Evolutionary conservation across 2,113 vertebrate genomes (phyloP).

Genomic region (Brienomyrus brachyistius): DNA sequence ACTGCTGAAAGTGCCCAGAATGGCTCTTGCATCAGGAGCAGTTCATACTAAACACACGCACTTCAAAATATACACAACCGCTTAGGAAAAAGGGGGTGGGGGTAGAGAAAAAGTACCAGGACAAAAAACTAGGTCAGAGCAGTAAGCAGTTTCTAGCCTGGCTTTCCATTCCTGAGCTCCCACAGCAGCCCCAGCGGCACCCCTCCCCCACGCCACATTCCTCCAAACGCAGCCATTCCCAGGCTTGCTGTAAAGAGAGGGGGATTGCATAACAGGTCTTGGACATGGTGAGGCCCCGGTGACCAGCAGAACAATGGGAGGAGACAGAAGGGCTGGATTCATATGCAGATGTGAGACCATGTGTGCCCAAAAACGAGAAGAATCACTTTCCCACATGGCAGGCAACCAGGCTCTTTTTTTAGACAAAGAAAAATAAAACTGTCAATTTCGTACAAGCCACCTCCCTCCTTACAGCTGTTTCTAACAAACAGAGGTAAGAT

Average conservation of each 20-base stretch:
- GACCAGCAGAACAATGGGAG: conserved; percentile 32
- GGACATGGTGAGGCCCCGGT: conserved; percentile 32
- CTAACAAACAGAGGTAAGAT: not conserved
- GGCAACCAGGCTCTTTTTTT: conserved; percentile 29
- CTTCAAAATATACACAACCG: not conserved
- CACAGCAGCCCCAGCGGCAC: not conserved
- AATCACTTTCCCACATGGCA: conserved; percentile 35
- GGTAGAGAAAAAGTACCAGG: conserved; percentile 27
- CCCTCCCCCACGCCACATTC: conserved; percentile 8
- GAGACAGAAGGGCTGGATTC: conserved; percentile 52
- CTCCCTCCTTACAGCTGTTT: not conserved
- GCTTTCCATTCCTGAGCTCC: conserved; percentile 12
- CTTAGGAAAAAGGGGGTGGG: conserved; percentile 27
- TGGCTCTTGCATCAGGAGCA: conserved; percentile 19
- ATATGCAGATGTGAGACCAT: conserved; percentile 54
- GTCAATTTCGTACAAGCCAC: conserved; percentile 5
- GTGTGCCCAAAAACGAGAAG: conserved; percentile 32
- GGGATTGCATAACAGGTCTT: conserved; percentile 45
- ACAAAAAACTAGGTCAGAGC: conserved; percentile 21
- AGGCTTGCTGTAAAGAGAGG: not conserved
- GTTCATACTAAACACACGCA: not conserved
- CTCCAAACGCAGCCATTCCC: conserved; percentile 16
- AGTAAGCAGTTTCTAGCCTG: conserved; percentile 13
- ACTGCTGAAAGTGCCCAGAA: conserved; percentile 50
- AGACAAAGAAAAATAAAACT: not conserved